A percentile compares a stretch with the other conserved stretches of the same genome.
Conservation (phyloP, 2,113 vertebrate species). For the Mirounga angustirostris region DNA sequence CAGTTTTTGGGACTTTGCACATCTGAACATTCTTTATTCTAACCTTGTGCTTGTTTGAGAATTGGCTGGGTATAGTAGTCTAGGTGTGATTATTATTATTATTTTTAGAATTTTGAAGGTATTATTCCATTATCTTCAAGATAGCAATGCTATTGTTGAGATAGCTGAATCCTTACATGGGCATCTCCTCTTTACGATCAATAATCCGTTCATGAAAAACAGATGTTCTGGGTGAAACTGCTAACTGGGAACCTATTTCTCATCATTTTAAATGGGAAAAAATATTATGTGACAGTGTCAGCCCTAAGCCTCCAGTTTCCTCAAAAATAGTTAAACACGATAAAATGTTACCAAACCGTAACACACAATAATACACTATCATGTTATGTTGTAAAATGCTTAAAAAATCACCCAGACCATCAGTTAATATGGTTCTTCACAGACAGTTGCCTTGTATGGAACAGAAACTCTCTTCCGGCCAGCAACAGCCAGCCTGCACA, state of each 20-base stretch:
- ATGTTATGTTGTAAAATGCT: not conserved
- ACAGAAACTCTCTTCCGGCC: not conserved
- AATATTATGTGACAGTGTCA: not conserved
- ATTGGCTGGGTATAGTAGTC: not conserved
- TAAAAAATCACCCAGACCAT: not conserved
- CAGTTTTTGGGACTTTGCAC: not conserved
- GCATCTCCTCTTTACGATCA: not conserved
- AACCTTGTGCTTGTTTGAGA: not conserved
- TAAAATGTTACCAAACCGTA: not conserved
- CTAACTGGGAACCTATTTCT: not conserved
- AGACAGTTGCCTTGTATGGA: not conserved
- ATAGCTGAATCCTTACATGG: not conserved
- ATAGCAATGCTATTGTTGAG: not conserved
- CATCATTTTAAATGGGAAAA: not conserved
- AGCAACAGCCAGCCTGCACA: not conserved
- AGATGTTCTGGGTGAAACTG: not conserved
- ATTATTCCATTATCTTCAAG: not conserved
- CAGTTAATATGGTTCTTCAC: not conserved
- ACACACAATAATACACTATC: not conserved
- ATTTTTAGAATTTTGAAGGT: not conserved
- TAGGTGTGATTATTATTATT: not conserved
- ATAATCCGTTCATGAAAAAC: not conserved
- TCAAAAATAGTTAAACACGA: not conserved
- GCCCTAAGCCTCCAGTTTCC: not conserved
- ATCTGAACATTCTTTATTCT: not conserved